phyloP scores from a whole-genome alignment of 2,888 invertebrate genomes.

The Papilio gigon region DNA sequence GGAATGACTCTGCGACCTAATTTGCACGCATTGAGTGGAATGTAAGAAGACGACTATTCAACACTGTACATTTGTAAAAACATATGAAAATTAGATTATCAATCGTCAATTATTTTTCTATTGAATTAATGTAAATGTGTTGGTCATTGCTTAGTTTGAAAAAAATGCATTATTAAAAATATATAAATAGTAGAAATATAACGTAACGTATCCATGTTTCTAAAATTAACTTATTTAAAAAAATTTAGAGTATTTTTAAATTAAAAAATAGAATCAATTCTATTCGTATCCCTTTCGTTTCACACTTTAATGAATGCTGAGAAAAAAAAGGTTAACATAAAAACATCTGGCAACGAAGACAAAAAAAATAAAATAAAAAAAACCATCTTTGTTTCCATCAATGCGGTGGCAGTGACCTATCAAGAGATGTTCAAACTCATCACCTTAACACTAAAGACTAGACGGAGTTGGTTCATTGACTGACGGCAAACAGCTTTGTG shows the following conservation, averaged over 20 bases:
- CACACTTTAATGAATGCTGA: background rate
- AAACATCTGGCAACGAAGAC: background rate
- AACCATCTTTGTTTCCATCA: constrained; percentile 41
- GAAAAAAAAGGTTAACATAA: background rate
- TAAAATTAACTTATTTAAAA: too few species aligned
- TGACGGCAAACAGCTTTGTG: constrained; percentile 42
- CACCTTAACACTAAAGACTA: constrained; percentile 33
- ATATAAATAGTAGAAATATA: too few species aligned
- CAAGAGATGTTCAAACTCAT: constrained; percentile 34
- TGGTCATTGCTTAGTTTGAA: too few species aligned
- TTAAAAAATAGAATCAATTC: background rate
- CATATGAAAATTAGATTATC: background rate
- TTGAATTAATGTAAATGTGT: too few species aligned
- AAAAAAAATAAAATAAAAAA: constrained; percentile 2
- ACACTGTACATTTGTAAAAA: constrained; percentile 7
- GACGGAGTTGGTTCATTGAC: constrained; percentile 47
- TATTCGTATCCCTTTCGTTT: background rate
- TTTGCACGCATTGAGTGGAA: constrained; percentile 50
- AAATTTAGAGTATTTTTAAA: too few species aligned
- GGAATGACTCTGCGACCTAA: constrained; percentile 66
- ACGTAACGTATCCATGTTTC: too few species aligned
- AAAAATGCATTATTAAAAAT: too few species aligned
- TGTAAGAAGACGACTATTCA: constrained; percentile 38
- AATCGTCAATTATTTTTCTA: too few species aligned
- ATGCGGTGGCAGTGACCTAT: constrained; percentile 42